Percentiles rank a stretch among this genome's conserved stretches.
phyloP scores from a whole-genome alignment of 1,140 invertebrate species.

The Aphis gossypii region DNA sequence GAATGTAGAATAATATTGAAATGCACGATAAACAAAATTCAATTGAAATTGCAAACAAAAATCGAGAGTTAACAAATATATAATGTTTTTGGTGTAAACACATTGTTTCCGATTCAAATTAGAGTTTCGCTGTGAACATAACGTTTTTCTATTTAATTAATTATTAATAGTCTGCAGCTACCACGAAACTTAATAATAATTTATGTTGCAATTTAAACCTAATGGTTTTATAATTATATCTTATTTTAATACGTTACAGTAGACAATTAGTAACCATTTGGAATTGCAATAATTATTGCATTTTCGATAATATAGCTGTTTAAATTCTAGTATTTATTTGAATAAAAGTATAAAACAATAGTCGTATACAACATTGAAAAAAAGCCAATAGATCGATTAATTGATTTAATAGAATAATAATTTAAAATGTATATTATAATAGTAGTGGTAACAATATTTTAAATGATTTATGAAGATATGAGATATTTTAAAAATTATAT shows the following conservation, averaged over 20 bases:
- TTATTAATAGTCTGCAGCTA: background rate
- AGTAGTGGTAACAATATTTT: background rate
- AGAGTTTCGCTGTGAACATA: background rate
- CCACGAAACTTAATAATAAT: background rate
- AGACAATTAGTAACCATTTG: background rate
- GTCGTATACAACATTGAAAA: background rate
- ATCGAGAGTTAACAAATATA: background rate
- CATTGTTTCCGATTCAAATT: background rate
- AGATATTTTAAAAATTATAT: no score
- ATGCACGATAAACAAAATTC: background rate
- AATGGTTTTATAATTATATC: background rate
- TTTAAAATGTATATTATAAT: no score
- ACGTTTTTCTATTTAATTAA: background rate
- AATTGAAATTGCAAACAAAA: background rate
- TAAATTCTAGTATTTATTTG: background rate
- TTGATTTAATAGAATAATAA: background rate
- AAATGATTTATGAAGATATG: no score
- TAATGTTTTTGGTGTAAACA: background rate
- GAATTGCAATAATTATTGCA: background rate
- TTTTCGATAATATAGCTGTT: background rate
- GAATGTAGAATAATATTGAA: background rate
- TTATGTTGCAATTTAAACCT: background rate
- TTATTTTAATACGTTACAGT: background rate
- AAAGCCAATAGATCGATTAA: background rate
- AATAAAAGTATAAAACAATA: background rate